Base-by-base conservation (phyloP, 2,113 vertebrate species). In the Petrocephalus microphthalmus region DNA sequence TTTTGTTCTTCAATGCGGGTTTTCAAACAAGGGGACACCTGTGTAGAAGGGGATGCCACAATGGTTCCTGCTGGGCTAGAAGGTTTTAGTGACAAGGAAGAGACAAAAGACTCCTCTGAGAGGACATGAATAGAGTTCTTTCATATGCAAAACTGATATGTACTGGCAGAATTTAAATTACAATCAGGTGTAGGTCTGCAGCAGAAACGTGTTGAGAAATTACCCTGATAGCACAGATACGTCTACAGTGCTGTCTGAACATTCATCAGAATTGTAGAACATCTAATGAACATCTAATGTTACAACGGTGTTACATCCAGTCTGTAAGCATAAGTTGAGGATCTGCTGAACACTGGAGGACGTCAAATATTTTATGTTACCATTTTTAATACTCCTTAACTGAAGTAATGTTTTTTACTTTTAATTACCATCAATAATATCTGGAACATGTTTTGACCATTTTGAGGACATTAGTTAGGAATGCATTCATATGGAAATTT, bases 101-200 rank as follows among this genome's bases (percentile, higher is more conserved):
- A 83, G 81, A 83, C 81, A 83, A 83, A 83, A 83, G 81, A 83
- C 20, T 83, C 71, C 71, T 78, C 5, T 78, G 33, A 83, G 81
- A 49, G 45, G 45, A 49, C 7, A 42, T 83, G 81, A 49, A 83
- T n/a, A 45, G 45, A 3, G 33, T 49, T 49, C 37, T 47, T 47
- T 83, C 81, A 83, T 49, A 83, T 83, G 37, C 81, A 83, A 83
- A 83, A 49, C 37, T 2, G 37, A 11, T 83, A 7, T 45, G 81
- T 83, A 47, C 81, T 13, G 45, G 42, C 33, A 47, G 81, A 83
- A 83, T 83, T 83, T 83, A 49, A 83, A 83, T 83, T n/a, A 49
- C 19, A 47, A 17, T 47, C 81, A 83, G 71, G 81, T 83, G 45
- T 19, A n/a, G 81, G 15, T 19, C 42, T 47, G 17, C 78, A 47